Base-by-base conservation (phyloP, 2,888 invertebrate species). In the Pyrocoelia pectoralis region DNA sequence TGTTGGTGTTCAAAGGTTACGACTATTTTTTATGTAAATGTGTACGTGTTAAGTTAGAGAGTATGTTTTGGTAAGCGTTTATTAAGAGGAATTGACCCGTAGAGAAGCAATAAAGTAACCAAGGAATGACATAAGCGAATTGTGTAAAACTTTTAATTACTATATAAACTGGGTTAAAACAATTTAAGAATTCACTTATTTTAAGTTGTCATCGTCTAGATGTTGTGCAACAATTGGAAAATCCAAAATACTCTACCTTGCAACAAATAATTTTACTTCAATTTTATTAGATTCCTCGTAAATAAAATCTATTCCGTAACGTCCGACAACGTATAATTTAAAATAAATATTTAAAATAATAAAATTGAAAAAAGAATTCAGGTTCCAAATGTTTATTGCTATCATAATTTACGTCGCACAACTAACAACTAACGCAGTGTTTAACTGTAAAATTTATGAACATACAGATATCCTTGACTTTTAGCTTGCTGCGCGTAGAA, bases 321-420 rank as follows among this genome's bases (percentile, higher is more conserved):
- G n/a, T 33, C 33, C 33, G 33, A 33, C 33, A 33, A 33, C 10
- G n/a, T 33, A 33, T 33, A 33, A 33, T 33, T 33, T 33, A 17
- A 46, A 46, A 46, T 46, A 46, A 46, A 46, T 46, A 46, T 15
- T 46, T 17, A 17, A 15, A 18, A 46, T 46, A 46, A 18, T 46
- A 46, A 46, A 46, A 46, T 46, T 18, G 46, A 46, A 46, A 24
- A n/a, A 46, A 46, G 46, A 46, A 46, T 46, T 46, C 17, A 15
- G 18, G 46, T 46, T 46, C 17, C 15, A 17, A 17, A 46, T 17
- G 46, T 46, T 46, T 46, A 46, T 46, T 46, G 18, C 17, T 46
- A 18, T 18, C 46, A 18, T 46, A 46, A 46, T 46, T 46, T 46
- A 46, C 17, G 46, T 46, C 17, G 15, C 4, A 8, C 18, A 46